A percentile compares a stretch with the other conserved stretches of the same genome.
These are phyloP conservation scores for Anticlea derivata DNA, from an alignment of 2,888 invertebrate species.

Conservation along the genomic window DNA sequence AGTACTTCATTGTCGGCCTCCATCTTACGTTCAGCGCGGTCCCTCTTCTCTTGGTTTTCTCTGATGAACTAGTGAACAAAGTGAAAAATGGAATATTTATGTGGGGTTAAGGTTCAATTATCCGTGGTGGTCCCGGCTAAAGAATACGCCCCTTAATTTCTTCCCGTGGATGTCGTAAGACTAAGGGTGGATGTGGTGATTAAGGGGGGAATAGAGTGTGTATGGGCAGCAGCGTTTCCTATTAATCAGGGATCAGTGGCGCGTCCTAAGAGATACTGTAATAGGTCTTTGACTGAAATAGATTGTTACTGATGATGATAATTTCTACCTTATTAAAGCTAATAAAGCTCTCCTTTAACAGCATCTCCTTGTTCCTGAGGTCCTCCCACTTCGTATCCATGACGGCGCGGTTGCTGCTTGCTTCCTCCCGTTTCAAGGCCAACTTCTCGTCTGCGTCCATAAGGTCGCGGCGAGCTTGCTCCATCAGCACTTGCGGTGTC, in stretches of 20 bases:
- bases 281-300: too few species aligned
- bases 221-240: too few species aligned
- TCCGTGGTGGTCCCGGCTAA: too few species aligned
- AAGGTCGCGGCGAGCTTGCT: slow-evolving; percentile 80
- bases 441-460: slow-evolving; percentile 78
- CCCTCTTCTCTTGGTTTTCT: slow-evolving; percentile 86
- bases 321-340: slow-evolving; percentile 81
- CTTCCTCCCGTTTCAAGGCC: slow-evolving; percentile 68
- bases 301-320: too few species aligned
- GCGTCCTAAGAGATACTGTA: too few species aligned
- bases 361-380: slow-evolving; percentile 75
- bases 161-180: too few species aligned
- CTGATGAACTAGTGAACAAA: slow-evolving; percentile 81
- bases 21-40: slow-evolving; percentile 84
- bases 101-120: too few species aligned
- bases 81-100: not conserved
- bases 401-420: slow-evolving; percentile 58
- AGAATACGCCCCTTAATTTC: too few species aligned
- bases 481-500: slow-evolving; percentile 81
- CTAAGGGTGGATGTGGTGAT: too few species aligned
- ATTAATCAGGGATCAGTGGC: too few species aligned
- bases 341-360: slow-evolving; percentile 83
- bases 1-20: slow-evolving; percentile 78
- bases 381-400: slow-evolving; percentile 84
- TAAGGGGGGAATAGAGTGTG: too few species aligned